Conservation (phyloP, 37 sponge, comb jelly and placozoan species). For the Chondrosia reniformis region DNA sequence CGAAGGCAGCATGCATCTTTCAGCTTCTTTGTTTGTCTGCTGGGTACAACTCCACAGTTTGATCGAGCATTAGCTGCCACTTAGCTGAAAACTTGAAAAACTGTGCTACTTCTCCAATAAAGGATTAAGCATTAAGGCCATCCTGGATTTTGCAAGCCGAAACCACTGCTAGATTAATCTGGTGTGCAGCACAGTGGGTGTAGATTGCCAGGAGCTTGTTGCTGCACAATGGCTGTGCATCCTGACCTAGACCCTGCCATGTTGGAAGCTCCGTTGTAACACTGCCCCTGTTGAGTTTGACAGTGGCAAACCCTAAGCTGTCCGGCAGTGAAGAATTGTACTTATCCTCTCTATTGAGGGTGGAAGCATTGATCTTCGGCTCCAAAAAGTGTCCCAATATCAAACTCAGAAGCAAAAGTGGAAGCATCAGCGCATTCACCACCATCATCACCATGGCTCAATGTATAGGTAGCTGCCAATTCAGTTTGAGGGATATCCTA, state of each 20-base stretch:
- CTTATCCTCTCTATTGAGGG: conserved; percentile 13
- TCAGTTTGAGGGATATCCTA: no score
- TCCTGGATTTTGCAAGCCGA: conserved; percentile 42
- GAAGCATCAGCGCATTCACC: no score
- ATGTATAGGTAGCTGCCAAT: background rate
- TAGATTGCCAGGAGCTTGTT: conserved; percentile 42
- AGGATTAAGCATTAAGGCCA: conserved; percentile 42
- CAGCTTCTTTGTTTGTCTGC: conserved; percentile 38
- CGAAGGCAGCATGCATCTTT: conserved; percentile 52
- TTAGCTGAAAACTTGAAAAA: conserved; percentile 55
- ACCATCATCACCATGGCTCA: background rate
- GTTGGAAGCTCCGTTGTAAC: conserved; percentile 56
- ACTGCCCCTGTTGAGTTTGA: conserved; percentile 41
- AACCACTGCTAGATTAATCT: conserved; percentile 45
- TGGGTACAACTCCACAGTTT: conserved; percentile 12
- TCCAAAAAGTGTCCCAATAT: conserved; percentile 22
- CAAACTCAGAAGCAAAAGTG: conserved; percentile 21
- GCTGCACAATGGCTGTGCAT: conserved; percentile 30
- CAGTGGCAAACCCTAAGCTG: conserved; percentile 20
- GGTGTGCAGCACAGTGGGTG: conserved; percentile 55
- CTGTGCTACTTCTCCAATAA: conserved; percentile 35
- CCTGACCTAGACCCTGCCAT: conserved; percentile 53
- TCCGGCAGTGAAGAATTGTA: conserved; percentile 28
- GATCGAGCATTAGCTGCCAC: conserved; percentile 42
- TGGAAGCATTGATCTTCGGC: background rate